Evolutionary conservation across 2,888 invertebrate genomes (phyloP).

Genomic region (Tuta absoluta): DNA sequence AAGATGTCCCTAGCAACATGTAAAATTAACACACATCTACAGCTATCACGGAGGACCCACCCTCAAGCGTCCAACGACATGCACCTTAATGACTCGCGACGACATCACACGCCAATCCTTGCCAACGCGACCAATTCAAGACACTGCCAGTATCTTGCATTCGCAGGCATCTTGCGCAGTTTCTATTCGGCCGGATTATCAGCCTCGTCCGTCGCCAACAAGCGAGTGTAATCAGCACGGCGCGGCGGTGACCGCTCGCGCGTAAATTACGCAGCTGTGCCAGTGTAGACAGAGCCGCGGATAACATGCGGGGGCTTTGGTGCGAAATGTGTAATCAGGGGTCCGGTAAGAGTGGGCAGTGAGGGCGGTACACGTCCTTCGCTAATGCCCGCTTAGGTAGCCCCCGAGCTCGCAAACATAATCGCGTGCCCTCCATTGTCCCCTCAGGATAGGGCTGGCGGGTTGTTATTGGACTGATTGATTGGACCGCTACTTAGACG

Average conservation of each 20-base stretch:
- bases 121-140: constrained; percentile 49
- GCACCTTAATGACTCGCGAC: constrained; percentile 64
- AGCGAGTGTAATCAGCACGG: constrained; percentile 73
- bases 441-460: constrained; percentile 55
- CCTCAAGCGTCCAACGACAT: constrained; percentile 55
- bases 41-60: constrained; percentile 50
- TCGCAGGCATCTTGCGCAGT: constrained; percentile 39
- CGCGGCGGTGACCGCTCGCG: constrained; percentile 72
- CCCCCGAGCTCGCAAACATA: constrained; percentile 67
- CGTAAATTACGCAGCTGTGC: constrained; percentile 70
- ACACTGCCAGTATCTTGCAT: constrained; percentile 36
- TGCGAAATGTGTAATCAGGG: constrained; percentile 42
- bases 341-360: constrained; percentile 50
- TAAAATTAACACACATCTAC: constrained; percentile 61
- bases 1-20: constrained; percentile 26
- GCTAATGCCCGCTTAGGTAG: constrained; percentile 74
- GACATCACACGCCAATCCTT: constrained; percentile 34
- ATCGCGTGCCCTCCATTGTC: constrained; percentile 67
- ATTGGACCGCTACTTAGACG: constrained; percentile 51
- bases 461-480: constrained; percentile 58
- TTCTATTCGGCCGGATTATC: constrained; percentile 62
- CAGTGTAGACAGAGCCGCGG: constrained; percentile 45
- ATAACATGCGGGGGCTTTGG: constrained; percentile 25
- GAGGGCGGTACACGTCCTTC: constrained; percentile 67
- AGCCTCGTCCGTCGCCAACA: constrained; percentile 65